Percentiles rank a stretch among this genome's conserved stretches.
These are phyloP conservation scores for Hybognathus amarus DNA, from an alignment of 2,797 vertebrate genomes.

Conservation along the genomic window DNA sequence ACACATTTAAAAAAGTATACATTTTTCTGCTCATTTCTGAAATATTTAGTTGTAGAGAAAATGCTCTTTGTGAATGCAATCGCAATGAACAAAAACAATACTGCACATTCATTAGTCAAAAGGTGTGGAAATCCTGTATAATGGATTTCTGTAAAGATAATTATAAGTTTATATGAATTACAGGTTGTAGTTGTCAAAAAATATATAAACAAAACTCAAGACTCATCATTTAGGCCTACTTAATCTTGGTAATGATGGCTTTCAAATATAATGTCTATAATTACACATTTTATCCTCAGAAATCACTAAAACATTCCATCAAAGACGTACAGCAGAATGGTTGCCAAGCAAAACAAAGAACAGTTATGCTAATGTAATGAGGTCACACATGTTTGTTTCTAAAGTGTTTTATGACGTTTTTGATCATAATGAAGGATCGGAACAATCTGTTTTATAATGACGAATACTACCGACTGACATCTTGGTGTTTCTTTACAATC, in stretches of 20 bases:
- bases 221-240: background rate
- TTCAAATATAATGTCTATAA: background rate
- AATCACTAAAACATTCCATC: background rate
- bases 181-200: background rate
- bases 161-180: background rate
- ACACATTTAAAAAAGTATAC: background rate
- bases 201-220: background rate
- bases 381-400: background rate
- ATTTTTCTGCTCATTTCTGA: background rate
- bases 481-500: slow-evolving; percentile 14
- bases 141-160: background rate
- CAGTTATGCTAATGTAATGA: background rate
- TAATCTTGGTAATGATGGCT: background rate
- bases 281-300: background rate
- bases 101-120: background rate
- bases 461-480: background rate
- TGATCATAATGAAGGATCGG: background rate
- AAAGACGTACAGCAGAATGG: background rate
- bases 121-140: background rate
- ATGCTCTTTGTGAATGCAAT: background rate
- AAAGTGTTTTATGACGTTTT: background rate
- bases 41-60: background rate
- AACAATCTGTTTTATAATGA: background rate
- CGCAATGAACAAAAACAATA: background rate
- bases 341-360: background rate